Evolutionary conservation across 92 coral and sea anemone genomes (phyloP).

Genomic region (Bergia sp.): DNA sequence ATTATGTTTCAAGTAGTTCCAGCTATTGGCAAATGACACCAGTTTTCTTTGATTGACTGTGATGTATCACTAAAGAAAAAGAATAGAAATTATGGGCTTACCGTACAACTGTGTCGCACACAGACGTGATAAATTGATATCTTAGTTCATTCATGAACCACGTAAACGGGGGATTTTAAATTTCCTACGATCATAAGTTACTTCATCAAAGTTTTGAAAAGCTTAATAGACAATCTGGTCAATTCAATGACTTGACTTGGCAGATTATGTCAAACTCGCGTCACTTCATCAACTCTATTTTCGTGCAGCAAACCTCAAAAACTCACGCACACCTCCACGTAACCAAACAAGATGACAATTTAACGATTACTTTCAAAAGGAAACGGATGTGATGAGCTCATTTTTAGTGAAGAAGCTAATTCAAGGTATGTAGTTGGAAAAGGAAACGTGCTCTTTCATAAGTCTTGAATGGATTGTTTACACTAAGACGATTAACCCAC

Average conservation of each 20-base stretch:
- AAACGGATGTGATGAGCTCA: slow-evolving; percentile 7
- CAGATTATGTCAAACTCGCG: slow-evolving; percentile 7
- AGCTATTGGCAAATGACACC: not conserved
- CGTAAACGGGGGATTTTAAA: too few species aligned
- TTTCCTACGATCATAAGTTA: not conserved
- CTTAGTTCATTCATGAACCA: too few species aligned
- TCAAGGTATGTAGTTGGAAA: slow-evolving; percentile 8
- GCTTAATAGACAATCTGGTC: not conserved
- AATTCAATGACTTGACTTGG: not conserved
- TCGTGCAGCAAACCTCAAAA: not conserved
- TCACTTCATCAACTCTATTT: not conserved
- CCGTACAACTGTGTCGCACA: not conserved
- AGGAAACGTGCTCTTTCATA: slow-evolving; percentile 39
- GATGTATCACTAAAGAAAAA: not conserved
- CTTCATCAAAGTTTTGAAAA: not conserved
- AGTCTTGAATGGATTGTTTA: slow-evolving; percentile 38
- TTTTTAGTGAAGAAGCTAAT: not conserved
- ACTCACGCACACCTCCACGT: slow-evolving; percentile 1
- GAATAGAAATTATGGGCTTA: not conserved
- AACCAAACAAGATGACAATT: not conserved
- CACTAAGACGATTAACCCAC: slow-evolving; percentile 21
- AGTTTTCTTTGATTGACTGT: slow-evolving; percentile 21
- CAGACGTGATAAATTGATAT: too few species aligned
- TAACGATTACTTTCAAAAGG: not conserved
- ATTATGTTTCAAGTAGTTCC: slow-evolving; percentile 1